Conservation (phyloP, 1,140 invertebrate genomes). For the Nasonia giraulti region DNA sequence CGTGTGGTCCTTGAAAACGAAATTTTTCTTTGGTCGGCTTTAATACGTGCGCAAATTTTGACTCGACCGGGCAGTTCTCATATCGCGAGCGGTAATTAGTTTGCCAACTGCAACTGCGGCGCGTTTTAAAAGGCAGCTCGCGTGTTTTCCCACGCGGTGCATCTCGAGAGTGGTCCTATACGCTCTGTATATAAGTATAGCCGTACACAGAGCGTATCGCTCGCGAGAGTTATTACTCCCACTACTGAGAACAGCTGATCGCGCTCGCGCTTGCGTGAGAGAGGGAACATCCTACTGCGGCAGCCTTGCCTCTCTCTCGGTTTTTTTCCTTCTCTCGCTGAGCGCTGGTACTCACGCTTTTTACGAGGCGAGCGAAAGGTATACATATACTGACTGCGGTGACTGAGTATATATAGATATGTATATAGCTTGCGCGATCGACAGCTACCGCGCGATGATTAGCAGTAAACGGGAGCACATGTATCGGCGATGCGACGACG, state of each 20-base stretch:
- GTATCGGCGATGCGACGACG: not conserved
- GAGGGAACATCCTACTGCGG: not conserved
- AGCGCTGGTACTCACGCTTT: not conserved
- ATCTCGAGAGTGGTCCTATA: not conserved
- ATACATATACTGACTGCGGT: not conserved
- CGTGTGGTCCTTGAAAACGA: no score
- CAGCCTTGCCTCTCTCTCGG: not conserved
- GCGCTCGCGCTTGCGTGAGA: not conserved
- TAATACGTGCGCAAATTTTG: no score
- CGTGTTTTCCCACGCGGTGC: conserved; percentile 10
- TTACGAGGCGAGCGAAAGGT: not conserved
- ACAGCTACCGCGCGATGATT: not conserved
- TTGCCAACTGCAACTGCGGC: not conserved
- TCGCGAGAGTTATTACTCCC: not conserved
- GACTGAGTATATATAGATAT: not conserved
- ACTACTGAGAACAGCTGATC: not conserved
- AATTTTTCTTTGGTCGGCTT: no score
- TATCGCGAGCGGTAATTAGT: not conserved
- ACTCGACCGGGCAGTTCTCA: no score
- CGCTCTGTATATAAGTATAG: no score
- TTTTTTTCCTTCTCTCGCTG: not conserved
- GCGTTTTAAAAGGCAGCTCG: not conserved
- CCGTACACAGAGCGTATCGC: not conserved
- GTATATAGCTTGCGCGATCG: not conserved
- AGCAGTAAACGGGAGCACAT: not conserved